A percentile compares a stretch with the other conserved stretches of the same genome.
Evolutionary conservation across 1,140 invertebrate species (phyloP).

Genomic region (Neodiprion fabricii): DNA sequence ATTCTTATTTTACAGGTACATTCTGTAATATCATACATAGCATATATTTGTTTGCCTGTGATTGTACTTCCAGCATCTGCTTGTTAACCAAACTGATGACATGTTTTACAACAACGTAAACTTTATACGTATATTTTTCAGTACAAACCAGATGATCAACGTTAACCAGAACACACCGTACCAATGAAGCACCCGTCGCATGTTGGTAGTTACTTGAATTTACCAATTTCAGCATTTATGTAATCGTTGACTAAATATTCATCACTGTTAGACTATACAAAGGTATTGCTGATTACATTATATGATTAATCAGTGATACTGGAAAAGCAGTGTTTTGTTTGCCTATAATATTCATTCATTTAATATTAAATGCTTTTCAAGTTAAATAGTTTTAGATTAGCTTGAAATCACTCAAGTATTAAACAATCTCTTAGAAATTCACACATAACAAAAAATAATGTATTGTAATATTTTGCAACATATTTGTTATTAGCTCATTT

Average conservation of each 20-base stretch:
- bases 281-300: neutral
- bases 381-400: neutral
- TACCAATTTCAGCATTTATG: neutral
- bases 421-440: neutral
- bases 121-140: constrained; percentile 55
- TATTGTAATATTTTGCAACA: no score
- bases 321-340: neutral
- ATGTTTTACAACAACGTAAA: neutral
- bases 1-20: neutral
- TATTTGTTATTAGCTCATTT: no score
- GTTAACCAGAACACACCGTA: constrained; percentile 80
- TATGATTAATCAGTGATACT: neutral
- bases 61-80: neutral
- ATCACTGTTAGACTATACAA: neutral
- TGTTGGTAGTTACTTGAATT: neutral
- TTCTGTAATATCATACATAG: neutral
- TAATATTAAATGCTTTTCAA: neutral
- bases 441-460: no score
- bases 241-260: neutral
- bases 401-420: neutral
- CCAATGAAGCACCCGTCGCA: constrained; percentile 44
- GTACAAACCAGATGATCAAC: constrained; percentile 82
- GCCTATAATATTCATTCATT: neutral
- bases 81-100: neutral
- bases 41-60: constrained; percentile 1